Evolutionary conservation across 2,113 vertebrate species (phyloP).

Genomic region (Odocoileus hemionus): DNA sequence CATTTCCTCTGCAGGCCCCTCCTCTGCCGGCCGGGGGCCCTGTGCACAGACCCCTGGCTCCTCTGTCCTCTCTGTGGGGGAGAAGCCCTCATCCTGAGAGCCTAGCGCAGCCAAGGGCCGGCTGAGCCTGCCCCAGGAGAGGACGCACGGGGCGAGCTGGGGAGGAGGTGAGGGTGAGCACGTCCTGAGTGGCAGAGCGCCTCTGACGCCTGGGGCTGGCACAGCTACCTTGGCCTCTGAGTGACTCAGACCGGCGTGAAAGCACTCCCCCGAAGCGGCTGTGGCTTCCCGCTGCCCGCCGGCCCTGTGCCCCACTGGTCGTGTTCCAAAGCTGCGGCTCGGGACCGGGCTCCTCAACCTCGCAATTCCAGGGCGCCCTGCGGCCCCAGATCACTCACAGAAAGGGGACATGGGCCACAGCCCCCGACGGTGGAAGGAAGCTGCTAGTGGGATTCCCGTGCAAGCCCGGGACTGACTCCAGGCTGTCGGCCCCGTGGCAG

Average conservation of each 20-base stretch:
- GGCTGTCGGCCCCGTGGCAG: neutral
- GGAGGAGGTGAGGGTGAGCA: too few relatives aligned
- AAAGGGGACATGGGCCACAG: neutral
- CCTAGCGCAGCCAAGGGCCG: neutral
- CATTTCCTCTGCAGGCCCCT: neutral
- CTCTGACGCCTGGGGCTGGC: neutral
- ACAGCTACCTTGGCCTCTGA: neutral
- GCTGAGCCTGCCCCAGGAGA: neutral
- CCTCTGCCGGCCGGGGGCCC: neutral
- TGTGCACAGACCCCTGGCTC: neutral
- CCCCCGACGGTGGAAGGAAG: neutral
- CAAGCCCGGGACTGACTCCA: neutral
- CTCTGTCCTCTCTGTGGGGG: neutral
- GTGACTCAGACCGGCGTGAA: neutral
- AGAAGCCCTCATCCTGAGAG: neutral
- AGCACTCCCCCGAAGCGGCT: neutral
- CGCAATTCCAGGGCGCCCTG: neutral
- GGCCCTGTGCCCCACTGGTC: neutral
- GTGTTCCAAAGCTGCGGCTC: neutral
- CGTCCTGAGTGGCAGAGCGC: neutral
- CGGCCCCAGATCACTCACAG: neutral
- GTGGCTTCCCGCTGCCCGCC: neutral
- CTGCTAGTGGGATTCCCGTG: neutral
- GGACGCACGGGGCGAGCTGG: rapidly evolving
- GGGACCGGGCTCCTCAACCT: neutral